phyloP scores from a whole-genome alignment of 2,113 vertebrate genomes.

The Phocoena sinus region DNA sequence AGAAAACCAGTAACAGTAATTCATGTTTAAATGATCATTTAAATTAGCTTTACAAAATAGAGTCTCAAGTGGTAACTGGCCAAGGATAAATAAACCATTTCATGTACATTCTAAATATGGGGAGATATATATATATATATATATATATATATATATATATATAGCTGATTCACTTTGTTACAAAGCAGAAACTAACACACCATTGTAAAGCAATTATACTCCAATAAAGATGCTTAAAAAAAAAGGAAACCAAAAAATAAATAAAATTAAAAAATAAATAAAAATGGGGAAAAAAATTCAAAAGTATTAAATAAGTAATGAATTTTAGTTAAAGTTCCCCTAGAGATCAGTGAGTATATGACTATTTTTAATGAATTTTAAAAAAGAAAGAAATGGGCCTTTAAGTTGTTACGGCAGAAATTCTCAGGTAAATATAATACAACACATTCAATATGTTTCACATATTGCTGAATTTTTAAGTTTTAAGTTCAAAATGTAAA shows the following conservation, averaged over 20 bases:
- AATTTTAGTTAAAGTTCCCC: constrained; percentile 17
- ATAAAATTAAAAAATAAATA: too few species aligned
- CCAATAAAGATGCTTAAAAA: too few species aligned
- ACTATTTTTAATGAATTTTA: background rate
- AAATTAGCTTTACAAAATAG: background rate
- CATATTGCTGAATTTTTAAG: background rate
- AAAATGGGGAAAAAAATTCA: background rate
- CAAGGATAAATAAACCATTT: constrained; percentile 25
- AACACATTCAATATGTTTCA: background rate
- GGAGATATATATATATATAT: too few species aligned
- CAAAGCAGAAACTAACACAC: too few species aligned
- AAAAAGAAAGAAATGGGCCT: background rate
- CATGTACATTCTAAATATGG: background rate
- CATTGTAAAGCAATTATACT: too few species aligned
- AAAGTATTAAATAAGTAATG: constrained; percentile 36
- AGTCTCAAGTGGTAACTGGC: background rate
- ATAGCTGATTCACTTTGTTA: too few species aligned
- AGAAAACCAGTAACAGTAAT: background rate
- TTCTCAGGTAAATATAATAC: background rate
- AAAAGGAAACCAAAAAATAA: too few species aligned
- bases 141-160: too few species aligned
- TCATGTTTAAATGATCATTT: background rate
- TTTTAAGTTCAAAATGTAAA: background rate
- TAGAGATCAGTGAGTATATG: background rate
- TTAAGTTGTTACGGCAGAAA: constrained; percentile 34